Percentiles rank a stretch among this genome's conserved stretches.
phyloP scores from a whole-genome alignment of 2,113 vertebrate genomes.

The Nothocercus julius region DNA sequence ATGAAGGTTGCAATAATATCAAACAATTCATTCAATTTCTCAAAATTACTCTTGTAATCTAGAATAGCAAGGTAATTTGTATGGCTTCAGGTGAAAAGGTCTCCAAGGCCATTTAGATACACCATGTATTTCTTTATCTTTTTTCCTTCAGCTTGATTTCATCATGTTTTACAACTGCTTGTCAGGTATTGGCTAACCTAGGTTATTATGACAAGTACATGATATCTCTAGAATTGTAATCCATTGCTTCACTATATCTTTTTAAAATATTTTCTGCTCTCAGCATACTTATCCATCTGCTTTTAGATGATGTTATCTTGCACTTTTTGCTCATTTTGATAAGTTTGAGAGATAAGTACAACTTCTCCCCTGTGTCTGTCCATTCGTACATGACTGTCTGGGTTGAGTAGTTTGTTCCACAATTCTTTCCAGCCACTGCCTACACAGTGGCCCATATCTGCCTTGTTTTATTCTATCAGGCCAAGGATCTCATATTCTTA shows the following conservation, averaged over 20 bases:
- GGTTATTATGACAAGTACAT: constrained; percentile 26
- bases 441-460: not conserved
- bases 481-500: not conserved
- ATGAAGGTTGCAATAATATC: not conserved
- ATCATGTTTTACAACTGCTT: constrained; percentile 55
- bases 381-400: not conserved
- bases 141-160: constrained; percentile 27
- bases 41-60: constrained; percentile 3
- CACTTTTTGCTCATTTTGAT: not conserved
- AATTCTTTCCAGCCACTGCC: constrained; percentile 6
- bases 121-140: constrained; percentile 20
- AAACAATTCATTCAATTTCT: not conserved
- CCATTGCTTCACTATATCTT: not conserved
- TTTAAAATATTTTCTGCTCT: constrained; percentile 27
- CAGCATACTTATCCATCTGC: constrained; percentile 16
- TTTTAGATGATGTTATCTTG: constrained; percentile 21
- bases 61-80: not conserved
- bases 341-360: not conserved
- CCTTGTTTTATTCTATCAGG: not conserved
- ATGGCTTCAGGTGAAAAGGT: constrained; percentile 33
- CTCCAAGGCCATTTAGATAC: constrained; percentile 5
- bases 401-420: not conserved
- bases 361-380: not conserved
- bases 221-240: constrained; percentile 1
- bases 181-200: not conserved